Conservation (phyloP, 2,888 invertebrate genomes). For the Caenorhabditis drosophilae region DNA sequence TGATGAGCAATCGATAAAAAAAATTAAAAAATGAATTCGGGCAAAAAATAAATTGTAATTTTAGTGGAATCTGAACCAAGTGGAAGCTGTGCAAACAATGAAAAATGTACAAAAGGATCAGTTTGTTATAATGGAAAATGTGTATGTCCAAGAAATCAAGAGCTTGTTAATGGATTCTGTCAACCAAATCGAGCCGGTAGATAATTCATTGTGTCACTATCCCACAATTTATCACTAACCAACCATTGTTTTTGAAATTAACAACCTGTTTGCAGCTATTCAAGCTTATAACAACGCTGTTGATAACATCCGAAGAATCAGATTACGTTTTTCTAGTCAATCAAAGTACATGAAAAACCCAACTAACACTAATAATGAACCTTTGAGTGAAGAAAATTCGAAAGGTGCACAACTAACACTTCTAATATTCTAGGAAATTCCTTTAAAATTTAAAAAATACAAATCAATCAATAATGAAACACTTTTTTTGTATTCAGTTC, state of each 20-base stretch:
- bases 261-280: slow-evolving; percentile 4
- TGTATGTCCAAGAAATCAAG: slow-evolving; percentile 37
- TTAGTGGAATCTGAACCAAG: slow-evolving; percentile 49
- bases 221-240: neutral
- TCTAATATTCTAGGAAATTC: too few species aligned
- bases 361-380: slow-evolving; percentile 11
- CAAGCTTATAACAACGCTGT: slow-evolving; percentile 35
- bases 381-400: neutral
- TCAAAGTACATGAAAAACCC: slow-evolving; percentile 9
- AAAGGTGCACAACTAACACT: slow-evolving; percentile 12
- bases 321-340: slow-evolving; percentile 32
- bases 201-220: neutral
- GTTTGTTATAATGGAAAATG: slow-evolving; percentile 63
- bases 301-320: slow-evolving; percentile 27
- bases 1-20: too few species aligned
- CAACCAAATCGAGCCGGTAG: slow-evolving; percentile 65
- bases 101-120: slow-evolving; percentile 62
- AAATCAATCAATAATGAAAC: neutral
- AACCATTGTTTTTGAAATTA: neutral
- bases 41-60: neutral
- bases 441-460: slow-evolving; percentile 7
- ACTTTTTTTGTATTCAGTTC: slow-evolving; percentile 31
- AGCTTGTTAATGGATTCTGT: slow-evolving; percentile 60
- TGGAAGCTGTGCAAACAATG: slow-evolving; percentile 43
- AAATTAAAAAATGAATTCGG: too few species aligned